A percentile compares a stretch with the other conserved stretches of the same genome.
phyloP scores from a whole-genome alignment of 1,140 invertebrate genomes.

The Neoseiulus cucumeris region DNA sequence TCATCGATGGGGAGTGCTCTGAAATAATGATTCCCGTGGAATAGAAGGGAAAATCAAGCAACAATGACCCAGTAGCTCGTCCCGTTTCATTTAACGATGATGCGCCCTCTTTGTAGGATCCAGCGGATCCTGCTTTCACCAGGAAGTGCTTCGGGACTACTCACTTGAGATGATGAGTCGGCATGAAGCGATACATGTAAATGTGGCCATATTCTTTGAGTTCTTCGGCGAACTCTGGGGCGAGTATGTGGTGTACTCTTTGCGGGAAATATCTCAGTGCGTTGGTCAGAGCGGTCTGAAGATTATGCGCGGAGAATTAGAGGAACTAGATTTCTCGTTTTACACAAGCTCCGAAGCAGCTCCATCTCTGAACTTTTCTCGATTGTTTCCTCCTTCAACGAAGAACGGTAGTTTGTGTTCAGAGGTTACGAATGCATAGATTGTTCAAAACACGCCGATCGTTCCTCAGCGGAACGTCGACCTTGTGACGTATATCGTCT shows the following conservation, averaged over 20 bases:
- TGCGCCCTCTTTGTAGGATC: not conserved
- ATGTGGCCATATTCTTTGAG: conserved; percentile 41
- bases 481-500: no score
- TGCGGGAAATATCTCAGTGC: conserved; percentile 41
- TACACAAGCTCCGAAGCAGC: no score
- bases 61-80: not conserved
- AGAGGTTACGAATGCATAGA: not conserved
- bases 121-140: not conserved
- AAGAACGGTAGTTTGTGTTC: not conserved
- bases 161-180: conserved; percentile 33
- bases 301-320: conserved; percentile 11
- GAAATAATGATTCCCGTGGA: conserved; percentile 4
- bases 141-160: not conserved
- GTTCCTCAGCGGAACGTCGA: no score
- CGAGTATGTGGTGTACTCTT: conserved; percentile 31
- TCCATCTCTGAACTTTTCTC: not conserved
- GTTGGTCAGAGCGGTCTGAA: conserved; percentile 37
- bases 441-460: no score
- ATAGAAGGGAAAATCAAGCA: not conserved
- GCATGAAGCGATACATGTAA: conserved; percentile 45
- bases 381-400: not conserved
- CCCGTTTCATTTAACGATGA: not conserved
- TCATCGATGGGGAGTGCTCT: conserved; percentile 39
- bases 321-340: not conserved
- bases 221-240: conserved; percentile 38